Percentiles rank a stretch among this genome's conserved stretches.
These are phyloP conservation scores for Ceuthmochares aereus DNA, from an alignment of 2,113 vertebrate species.

Conservation along the genomic window DNA sequence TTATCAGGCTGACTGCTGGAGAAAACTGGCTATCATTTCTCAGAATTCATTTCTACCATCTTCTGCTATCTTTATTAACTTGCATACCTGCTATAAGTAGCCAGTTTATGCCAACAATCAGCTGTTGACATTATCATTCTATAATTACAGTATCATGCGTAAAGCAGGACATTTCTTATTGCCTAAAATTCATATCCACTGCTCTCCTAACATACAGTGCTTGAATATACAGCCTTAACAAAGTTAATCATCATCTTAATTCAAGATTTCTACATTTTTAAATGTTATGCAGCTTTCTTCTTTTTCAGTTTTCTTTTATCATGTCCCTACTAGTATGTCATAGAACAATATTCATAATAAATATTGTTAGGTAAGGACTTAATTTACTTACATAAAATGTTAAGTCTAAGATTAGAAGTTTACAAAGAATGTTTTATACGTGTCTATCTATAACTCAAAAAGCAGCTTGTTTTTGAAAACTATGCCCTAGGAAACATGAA, in stretches of 20 bases:
- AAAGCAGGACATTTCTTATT: slow-evolving; percentile 85
- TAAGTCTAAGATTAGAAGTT: slow-evolving; percentile 74
- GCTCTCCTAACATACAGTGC: slow-evolving; percentile 91
- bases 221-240: slow-evolving; percentile 94
- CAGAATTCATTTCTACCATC: slow-evolving; percentile 80
- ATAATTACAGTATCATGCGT: slow-evolving; percentile 79
- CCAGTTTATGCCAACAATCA: slow-evolving; percentile 86
- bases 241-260: slow-evolving; percentile 78
- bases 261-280: slow-evolving; percentile 76
- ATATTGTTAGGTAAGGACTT: slow-evolving; percentile 60
- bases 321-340: slow-evolving; percentile 71
- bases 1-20: slow-evolving; percentile 84
- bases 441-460: slow-evolving; percentile 71
- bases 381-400: slow-evolving; percentile 68
- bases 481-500: slow-evolving; percentile 64
- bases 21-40: slow-evolving; percentile 84
- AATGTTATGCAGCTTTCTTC: slow-evolving; percentile 56
- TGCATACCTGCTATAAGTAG: slow-evolving; percentile 77
- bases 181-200: slow-evolving; percentile 82
- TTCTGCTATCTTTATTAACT: slow-evolving; percentile 81
- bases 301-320: slow-evolving; percentile 74
- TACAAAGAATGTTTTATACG: slow-evolving; percentile 78
- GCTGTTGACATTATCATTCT: slow-evolving; percentile 78
- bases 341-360: slow-evolving; percentile 65
- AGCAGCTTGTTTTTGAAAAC: slow-evolving; percentile 64